phyloP scores from a whole-genome alignment of 2,113 vertebrate genomes.

The Pseudonaja textilis region DNA sequence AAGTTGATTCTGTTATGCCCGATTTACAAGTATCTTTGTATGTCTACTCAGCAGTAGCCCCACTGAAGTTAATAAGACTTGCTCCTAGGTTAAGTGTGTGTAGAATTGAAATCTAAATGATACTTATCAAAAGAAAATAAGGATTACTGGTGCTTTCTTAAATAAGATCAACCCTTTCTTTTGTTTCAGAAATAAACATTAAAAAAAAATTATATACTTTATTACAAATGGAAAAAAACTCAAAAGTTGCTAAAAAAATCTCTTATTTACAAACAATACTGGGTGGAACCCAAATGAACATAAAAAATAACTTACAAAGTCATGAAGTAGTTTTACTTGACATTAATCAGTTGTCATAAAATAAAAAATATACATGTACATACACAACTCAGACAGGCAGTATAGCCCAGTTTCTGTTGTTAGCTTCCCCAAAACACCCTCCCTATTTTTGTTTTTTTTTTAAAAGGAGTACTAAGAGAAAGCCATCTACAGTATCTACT shows the following conservation, averaged over 20 bases:
- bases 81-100: background rate
- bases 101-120: background rate
- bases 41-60: background rate
- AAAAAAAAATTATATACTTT: conserved; percentile 94
- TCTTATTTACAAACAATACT: conserved; percentile 99
- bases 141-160: conserved; percentile 86
- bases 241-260: conserved; percentile 85
- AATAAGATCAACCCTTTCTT: conserved; percentile 89
- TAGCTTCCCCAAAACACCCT: conserved; percentile 72
- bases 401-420: conserved; percentile 76
- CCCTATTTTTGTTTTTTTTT: conserved; percentile 62
- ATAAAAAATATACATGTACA: conserved; percentile 86
- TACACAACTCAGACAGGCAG: conserved; percentile 88
- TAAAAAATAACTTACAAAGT: conserved; percentile 92
- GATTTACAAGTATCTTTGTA: conserved; percentile 5
- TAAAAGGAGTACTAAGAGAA: conserved; percentile 76
- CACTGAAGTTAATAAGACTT: background rate
- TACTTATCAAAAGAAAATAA: conserved; percentile 53
- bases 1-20: conserved; percentile 40
- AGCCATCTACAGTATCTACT: conserved; percentile 85
- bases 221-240: conserved; percentile 96
- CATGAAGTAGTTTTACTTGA: conserved; percentile 90
- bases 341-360: conserved; percentile 86
- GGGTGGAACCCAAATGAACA: conserved; percentile 92
- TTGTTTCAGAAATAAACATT: conserved; percentile 87